Evolutionary conservation across 2,797 vertebrate species (phyloP), one percentile per base, ranked within the genome.

Genomic region (Catharus ustulatus): DNA sequence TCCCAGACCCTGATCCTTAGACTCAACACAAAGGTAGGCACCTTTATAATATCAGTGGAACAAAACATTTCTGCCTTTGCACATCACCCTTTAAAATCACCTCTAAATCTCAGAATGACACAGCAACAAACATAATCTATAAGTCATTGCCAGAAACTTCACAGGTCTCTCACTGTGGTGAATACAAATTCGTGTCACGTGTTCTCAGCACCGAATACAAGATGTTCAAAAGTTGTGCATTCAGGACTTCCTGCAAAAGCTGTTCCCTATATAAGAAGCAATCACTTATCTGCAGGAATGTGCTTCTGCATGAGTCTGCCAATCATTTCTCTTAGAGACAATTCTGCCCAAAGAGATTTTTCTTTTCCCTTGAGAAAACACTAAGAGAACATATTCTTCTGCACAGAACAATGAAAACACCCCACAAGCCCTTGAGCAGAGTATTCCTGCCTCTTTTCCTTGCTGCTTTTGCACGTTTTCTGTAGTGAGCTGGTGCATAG

Each of bases 311-410:
- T 57, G 71, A 80, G 51, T 48, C 83, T 88, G 80, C 58, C 77
- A 89, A 8, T 54, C 77, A 51, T 54, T 81, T 91, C 87, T 77
- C 76, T 36, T 76, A 83, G 82, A 67, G 62, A 90, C 24, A 75
- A 32, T 72, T 92, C 58, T 89, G 43, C 76, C 69, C 69, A 69
- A 85, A 79, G 48, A 81, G 69, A 51, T 79, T 82, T 89, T 80
- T 87, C n/a, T 93, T 93, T 84, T 84, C 74, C 90, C 77, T 38
- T 64, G 84, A 87, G 77, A 79, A 94, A 90, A 57, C 45, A 21
- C 10, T 69, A 74, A 79, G 43, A 61, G 64, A 88, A 79, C 48
- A 84, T 69, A 46, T 34, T 89, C 66, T 87, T 83, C 77, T 63
- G 45, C 34, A 68, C 20, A 72, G 57, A 83, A 73, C 82, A 90